Conservation (phyloP, 2,113 vertebrate genomes). For the Lampris incognitus region DNA sequence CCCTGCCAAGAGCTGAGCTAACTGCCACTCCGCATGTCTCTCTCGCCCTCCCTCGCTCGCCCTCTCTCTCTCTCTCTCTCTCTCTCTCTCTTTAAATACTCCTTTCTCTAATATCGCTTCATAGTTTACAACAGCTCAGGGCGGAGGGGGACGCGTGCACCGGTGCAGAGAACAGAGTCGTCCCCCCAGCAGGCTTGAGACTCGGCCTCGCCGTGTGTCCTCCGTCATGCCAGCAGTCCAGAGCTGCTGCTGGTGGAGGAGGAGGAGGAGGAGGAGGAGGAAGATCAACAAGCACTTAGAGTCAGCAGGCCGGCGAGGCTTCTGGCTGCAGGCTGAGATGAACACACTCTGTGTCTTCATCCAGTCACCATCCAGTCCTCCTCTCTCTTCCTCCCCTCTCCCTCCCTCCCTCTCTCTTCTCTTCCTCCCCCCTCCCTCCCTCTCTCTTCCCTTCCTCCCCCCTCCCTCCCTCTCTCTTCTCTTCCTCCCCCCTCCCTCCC, state of each 20-base stretch:
- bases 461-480: too few relatives aligned
- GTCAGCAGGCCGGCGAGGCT: too few relatives aligned
- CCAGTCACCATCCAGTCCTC: background rate
- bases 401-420: background rate
- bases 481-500: too few relatives aligned
- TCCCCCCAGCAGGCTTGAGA: background rate
- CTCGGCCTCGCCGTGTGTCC: too few relatives aligned
- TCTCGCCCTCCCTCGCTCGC: conserved; percentile 59
- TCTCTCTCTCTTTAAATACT: conserved; percentile 27
- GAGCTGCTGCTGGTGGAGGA: too few relatives aligned
- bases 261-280: too few relatives aligned
- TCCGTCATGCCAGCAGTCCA: too few relatives aligned
- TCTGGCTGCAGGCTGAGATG: background rate
- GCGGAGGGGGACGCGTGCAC: conserved; percentile 9
- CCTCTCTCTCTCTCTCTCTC: conserved; percentile 2
- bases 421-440: too few relatives aligned
- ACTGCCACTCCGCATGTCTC: conserved; percentile 70
- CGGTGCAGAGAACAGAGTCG: too few relatives aligned
- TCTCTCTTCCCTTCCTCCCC: too few relatives aligned
- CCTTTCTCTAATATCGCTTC: conserved; percentile 48
- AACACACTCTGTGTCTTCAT: conserved; percentile 20
- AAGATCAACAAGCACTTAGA: too few relatives aligned
- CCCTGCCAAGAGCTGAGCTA: conserved; percentile 82
- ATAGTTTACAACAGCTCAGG: conserved; percentile 46
- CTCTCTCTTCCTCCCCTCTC: background rate